phyloP scores from a whole-genome alignment of 23 tunicate genomes.

The Diplosoma virens region DNA sequence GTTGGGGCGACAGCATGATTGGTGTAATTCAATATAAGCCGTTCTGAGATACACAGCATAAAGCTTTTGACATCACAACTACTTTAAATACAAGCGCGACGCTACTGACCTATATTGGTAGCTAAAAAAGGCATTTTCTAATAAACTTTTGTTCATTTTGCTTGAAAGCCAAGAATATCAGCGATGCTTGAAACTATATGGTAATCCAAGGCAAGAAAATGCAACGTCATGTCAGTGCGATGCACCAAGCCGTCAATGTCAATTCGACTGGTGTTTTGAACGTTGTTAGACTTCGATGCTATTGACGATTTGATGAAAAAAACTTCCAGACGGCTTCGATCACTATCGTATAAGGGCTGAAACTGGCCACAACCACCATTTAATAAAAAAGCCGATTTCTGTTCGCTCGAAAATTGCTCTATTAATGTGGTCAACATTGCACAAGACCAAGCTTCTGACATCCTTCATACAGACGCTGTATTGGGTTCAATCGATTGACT shows the following conservation, averaged over 20 bases:
- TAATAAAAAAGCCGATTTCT: background rate
- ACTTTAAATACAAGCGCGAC: too few relatives aligned
- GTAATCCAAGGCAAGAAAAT: background rate
- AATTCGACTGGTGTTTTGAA: background rate
- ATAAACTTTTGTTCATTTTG: background rate
- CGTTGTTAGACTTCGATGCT: background rate
- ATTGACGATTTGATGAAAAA: background rate
- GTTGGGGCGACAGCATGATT: too few relatives aligned
- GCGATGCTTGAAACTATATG: background rate
- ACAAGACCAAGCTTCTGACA: background rate
- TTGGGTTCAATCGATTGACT: background rate
- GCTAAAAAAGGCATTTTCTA: background rate
- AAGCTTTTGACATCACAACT: too few relatives aligned
- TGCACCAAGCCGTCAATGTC: background rate
- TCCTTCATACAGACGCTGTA: background rate
- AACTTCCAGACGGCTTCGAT: conserved; percentile 5
- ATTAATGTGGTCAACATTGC: background rate
- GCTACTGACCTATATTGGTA: conserved; percentile 3
- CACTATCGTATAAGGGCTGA: background rate
- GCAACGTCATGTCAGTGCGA: background rate
- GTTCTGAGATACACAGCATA: too few relatives aligned
- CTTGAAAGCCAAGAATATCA: background rate
- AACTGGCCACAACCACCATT: background rate
- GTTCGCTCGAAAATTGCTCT: background rate
- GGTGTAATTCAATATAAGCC: too few relatives aligned